Percentiles rank a stretch among this genome's conserved stretches.
phyloP scores from a whole-genome alignment of 2,797 vertebrate species.

The Loriculus beryllinus region DNA sequence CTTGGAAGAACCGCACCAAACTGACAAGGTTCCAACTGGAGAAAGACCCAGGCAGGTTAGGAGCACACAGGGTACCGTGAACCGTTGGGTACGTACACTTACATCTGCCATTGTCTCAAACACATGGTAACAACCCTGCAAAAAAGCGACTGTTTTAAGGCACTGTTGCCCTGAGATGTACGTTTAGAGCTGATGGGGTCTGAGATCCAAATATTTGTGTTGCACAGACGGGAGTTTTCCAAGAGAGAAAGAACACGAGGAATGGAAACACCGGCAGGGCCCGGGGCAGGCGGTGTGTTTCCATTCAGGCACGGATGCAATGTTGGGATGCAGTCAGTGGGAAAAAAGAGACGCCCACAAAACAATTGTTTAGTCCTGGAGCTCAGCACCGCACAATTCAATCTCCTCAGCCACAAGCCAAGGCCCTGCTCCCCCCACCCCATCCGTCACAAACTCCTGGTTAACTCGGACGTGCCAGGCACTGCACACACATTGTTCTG shows the following conservation, averaged over 20 bases:
- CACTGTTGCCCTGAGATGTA: background rate
- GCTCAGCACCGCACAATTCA: background rate
- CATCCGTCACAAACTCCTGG: background rate
- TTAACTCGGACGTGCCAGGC: background rate
- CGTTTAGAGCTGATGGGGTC: background rate
- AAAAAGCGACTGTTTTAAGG: background rate
- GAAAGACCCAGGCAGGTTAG: slow-evolving; percentile 60
- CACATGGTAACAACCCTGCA: background rate
- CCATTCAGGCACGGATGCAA: background rate
- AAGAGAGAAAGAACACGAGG: background rate
- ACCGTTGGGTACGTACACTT: background rate
- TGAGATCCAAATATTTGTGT: background rate
- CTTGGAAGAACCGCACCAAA: slow-evolving; percentile 54
- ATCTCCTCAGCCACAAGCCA: background rate
- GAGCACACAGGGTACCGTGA: slow-evolving; percentile 23
- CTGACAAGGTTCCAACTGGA: slow-evolving; percentile 23
- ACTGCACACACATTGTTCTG: background rate
- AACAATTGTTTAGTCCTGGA: background rate
- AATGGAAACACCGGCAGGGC: background rate
- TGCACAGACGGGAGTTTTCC: slow-evolving; percentile 5
- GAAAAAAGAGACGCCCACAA: background rate
- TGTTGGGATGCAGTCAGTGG: slow-evolving; percentile 12
- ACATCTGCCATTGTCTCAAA: background rate
- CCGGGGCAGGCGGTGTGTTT: background rate
- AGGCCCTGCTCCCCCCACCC: background rate